Base-by-base conservation (phyloP, 2,888 invertebrate genomes). In the Catocala sponsa region DNA sequence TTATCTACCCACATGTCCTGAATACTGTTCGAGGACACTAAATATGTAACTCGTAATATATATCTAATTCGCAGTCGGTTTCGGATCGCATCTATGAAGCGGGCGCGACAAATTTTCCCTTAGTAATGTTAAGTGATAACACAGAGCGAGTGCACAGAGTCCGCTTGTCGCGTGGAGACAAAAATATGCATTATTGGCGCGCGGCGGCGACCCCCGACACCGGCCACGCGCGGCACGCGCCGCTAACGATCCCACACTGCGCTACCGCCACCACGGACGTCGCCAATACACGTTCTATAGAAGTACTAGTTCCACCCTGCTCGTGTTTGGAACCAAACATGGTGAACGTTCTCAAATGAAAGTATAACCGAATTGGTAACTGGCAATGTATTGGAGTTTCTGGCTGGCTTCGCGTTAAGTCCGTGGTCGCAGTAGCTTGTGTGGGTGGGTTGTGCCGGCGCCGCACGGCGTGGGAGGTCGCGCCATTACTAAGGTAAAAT, bases 401-500 rank as follows among this genome's bases (percentile, higher is more conserved):
- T 38, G 35, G 6, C 9, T 38, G 0, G 35, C 35, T 38, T 7
- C 9, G 4, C 0, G 35, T 7, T 38, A 38, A 38, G 6, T 38
- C 9, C 35, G 35, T 38, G 35, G 35, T 38, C 35, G 35, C 35
- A 38, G 35, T 38, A 38, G 35, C 35, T 6, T 4, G 35, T 9
- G 35, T 38, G 7, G 6, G 7, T 6, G 6, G 35, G 9, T 38
- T 5, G 6, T 38, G 35, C 35, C 35, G 35, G 35, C 35, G 35
- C 35, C 35, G 35, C 7, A 6, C 67, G 64, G 65, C 65, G 75
- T 50, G 65, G 76, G 67, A 62, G 65, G 74, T 71, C 81, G 83
- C 82, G 82, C 79, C 92, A 91, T 94, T 91, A 93, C 93, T 92
- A 92, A 94, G 94, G 92, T 84, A 91, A 91, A 90, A 89, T 85